A percentile compares a stretch with the other conserved stretches of the same genome.
Conservation (phyloP, 2,888 invertebrate species). For the Ennomos erosarius region DNA sequence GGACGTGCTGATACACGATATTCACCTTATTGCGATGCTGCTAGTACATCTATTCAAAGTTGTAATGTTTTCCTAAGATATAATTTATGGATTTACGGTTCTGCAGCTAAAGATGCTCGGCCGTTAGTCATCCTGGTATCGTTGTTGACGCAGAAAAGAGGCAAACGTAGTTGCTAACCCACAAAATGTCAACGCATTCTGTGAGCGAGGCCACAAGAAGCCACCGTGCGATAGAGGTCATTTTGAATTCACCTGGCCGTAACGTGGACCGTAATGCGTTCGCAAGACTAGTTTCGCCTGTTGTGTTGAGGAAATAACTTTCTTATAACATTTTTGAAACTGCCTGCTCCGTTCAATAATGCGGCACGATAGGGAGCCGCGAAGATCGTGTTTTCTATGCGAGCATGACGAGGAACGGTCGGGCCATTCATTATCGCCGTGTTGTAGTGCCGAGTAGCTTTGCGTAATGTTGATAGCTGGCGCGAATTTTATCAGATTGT, state of each 20-base stretch:
- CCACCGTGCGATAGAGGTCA: constrained; percentile 84
- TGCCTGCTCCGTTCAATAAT: constrained; percentile 65
- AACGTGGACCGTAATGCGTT: constrained; percentile 83
- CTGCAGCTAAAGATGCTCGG: constrained; percentile 69
- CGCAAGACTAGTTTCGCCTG: constrained; percentile 83
- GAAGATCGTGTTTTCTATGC: constrained; percentile 65
- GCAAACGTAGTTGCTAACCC: constrained; percentile 80
- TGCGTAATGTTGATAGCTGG: constrained; percentile 84
- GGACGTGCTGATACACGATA: constrained; percentile 79
- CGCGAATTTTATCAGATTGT: constrained; percentile 85
- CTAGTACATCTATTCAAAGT: constrained; percentile 75
- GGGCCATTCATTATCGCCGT: constrained; percentile 80
- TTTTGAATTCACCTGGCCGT: constrained; percentile 84
- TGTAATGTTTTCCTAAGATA: constrained; percentile 69
- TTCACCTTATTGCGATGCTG: constrained; percentile 78
- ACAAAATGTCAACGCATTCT: constrained; percentile 82
- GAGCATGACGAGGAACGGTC: constrained; percentile 62
- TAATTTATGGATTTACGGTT: constrained; percentile 69
- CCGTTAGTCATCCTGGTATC: constrained; percentile 82
- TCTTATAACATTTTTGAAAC: constrained; percentile 73
- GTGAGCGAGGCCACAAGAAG: constrained; percentile 81
- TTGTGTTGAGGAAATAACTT: constrained; percentile 84
- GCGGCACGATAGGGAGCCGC: constrained; percentile 63
- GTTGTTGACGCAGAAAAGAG: constrained; percentile 64
- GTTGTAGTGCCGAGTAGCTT: constrained; percentile 78